Conservation (phyloP, 2,888 invertebrate genomes). For the Tenthredo amoena region DNA sequence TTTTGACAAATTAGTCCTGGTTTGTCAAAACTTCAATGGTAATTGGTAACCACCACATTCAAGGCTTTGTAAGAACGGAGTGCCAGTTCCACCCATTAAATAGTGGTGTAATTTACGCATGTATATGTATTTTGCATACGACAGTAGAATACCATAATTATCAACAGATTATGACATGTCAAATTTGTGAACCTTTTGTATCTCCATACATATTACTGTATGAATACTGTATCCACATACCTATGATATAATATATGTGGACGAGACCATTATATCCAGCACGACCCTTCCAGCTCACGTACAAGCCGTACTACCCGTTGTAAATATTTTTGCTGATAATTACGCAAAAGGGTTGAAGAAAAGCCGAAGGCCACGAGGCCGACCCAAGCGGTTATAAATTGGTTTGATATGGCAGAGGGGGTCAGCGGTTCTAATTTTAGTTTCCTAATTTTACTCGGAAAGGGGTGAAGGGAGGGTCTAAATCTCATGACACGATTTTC, state of each 20-base stretch:
- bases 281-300: conserved; percentile 38
- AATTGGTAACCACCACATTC: neutral
- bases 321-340: conserved; percentile 46
- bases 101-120: neutral
- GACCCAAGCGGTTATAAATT: conserved; percentile 48
- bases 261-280: conserved; percentile 8
- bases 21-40: neutral
- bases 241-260: neutral
- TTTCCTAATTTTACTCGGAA: conserved; percentile 43
- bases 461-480: conserved; percentile 26
- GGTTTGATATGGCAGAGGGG: conserved; percentile 35
- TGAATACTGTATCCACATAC: neutral
- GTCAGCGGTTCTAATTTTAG: conserved; percentile 46
- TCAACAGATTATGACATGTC: neutral
- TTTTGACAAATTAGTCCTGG: neutral
- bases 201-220: neutral
- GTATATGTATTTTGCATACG: neutral
- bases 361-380: conserved; percentile 27
- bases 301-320: conserved; percentile 21
- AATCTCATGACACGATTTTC: conserved; percentile 25
- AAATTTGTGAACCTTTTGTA: neutral
- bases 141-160: neutral
- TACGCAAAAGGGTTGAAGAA: conserved; percentile 43
- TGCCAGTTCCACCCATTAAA: neutral
- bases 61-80: neutral